These are phyloP conservation scores for Forbesichthys papilliferus DNA, from an alignment of 2,113 vertebrate genomes.

Conservation along the genomic window DNA sequence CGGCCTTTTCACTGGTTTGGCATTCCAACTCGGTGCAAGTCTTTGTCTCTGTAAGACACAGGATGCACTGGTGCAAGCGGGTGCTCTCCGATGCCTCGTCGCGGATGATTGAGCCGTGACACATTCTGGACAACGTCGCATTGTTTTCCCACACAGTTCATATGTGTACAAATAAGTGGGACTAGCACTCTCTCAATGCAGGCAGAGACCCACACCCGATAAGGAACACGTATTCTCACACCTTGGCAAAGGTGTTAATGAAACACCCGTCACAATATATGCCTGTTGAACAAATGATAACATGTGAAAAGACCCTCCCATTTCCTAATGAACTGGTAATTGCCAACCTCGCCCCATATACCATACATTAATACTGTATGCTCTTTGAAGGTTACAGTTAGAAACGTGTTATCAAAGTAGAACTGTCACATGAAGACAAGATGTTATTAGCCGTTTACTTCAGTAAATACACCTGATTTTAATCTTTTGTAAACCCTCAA, in stretches of 20 bases:
- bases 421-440: no score
- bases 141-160: constrained; percentile 6
- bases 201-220: constrained; percentile 5
- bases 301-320: not conserved
- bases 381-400: not conserved
- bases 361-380: not conserved
- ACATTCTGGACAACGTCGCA: no score
- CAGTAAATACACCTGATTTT: no score
- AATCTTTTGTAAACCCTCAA: no score
- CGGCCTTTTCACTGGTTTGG: no score
- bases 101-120: no score
- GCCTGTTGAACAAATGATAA: not conserved
- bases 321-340: not conserved
- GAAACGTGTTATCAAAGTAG: no score
- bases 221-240: constrained; percentile 1
- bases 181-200: not conserved
- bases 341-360: not conserved
- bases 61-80: no score
- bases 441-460: no score
- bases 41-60: no score
- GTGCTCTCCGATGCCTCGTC: no score
- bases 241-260: not conserved
- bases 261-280: not conserved
- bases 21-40: no score
- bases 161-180: constrained; percentile 3